Evolutionary conservation across 2,888 invertebrate species (phyloP).

Genomic region (Caenorhabditis auriculariae): DNA sequence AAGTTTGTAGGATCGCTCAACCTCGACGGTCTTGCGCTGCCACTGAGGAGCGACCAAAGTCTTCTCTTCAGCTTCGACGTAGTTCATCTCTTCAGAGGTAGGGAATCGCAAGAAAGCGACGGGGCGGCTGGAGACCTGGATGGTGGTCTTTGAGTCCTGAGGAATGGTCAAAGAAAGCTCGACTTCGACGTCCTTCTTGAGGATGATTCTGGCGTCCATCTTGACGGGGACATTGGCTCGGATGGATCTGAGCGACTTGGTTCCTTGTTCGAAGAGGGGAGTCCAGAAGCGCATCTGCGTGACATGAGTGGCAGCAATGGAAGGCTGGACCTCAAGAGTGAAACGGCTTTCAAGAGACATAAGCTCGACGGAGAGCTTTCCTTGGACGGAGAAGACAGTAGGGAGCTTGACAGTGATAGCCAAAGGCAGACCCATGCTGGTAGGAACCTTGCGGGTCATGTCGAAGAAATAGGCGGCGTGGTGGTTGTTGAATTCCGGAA

Average conservation of each 20-base stretch:
- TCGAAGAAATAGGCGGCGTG: conserved; percentile 31
- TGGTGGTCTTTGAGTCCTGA: conserved; percentile 19
- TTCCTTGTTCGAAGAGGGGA: conserved; percentile 46
- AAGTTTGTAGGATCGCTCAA: conserved; percentile 19
- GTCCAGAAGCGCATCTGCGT: conserved; percentile 35
- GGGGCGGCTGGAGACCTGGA: conserved; percentile 39
- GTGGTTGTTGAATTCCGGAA: conserved; percentile 7
- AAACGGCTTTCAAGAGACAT: conserved; percentile 18
- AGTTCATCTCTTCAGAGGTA: conserved; percentile 23
- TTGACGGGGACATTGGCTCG: conserved; percentile 46
- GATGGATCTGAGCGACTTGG: conserved; percentile 39
- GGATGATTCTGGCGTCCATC: conserved; percentile 12
- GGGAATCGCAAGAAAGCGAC: conserved; percentile 42
- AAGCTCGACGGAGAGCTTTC: conserved; percentile 19
- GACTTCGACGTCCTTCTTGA: conserved; percentile 16
- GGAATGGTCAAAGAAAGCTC: conserved; percentile 14
- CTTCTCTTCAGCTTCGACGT: conserved; percentile 44
- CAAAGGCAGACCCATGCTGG: conserved; percentile 50
- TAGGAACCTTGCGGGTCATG: conserved; percentile 33
- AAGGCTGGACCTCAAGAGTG: conserved; percentile 15
- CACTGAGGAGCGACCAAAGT: conserved; percentile 39
- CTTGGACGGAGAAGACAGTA: conserved; percentile 20
- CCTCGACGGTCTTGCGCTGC: conserved; percentile 16
- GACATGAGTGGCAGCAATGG: conserved; percentile 23
- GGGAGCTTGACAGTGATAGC: conserved; percentile 29